Percentiles rank a stretch among this genome's conserved stretches.
Evolutionary conservation across 2,888 invertebrate species (phyloP).

Genomic region (Melinopterus prodromus): DNA sequence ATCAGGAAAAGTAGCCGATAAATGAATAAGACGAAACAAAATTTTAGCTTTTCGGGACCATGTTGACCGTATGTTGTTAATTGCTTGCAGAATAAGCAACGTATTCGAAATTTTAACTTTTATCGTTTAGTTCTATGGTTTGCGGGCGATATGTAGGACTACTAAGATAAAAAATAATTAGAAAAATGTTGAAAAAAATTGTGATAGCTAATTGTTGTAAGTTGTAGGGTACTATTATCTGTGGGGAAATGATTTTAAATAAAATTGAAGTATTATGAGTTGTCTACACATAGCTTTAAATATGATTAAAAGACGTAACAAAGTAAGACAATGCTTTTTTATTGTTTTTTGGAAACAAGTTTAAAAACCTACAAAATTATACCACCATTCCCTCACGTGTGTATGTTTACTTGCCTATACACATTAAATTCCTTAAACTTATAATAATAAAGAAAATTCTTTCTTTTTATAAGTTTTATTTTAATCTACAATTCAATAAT

Average conservation of each 20-base stretch:
- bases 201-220: conserved; percentile 22
- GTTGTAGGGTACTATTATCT: conserved; percentile 8
- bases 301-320: background rate
- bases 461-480: conserved; percentile 5
- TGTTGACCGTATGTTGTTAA: background rate
- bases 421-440: background rate
- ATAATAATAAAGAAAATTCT: background rate
- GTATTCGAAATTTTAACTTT: background rate
- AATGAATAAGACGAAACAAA: background rate
- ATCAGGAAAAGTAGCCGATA: background rate
- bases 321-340: too few species aligned
- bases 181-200: conserved; percentile 13
- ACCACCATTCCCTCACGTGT: too few species aligned
- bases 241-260: conserved; percentile 14
- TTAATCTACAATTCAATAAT: background rate
- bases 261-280: conserved; percentile 12
- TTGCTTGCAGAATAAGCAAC: background rate
- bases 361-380: too few species aligned
- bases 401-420: too few species aligned
- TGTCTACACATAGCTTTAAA: conserved; percentile 24
- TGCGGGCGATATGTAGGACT: background rate
- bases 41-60: background rate
- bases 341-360: too few species aligned
- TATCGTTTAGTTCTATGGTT: background rate
- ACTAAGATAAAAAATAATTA: background rate